These are phyloP conservation scores for Arctopsyche grandis DNA, from an alignment of 1,140 invertebrate species.

Conservation along the genomic window DNA sequence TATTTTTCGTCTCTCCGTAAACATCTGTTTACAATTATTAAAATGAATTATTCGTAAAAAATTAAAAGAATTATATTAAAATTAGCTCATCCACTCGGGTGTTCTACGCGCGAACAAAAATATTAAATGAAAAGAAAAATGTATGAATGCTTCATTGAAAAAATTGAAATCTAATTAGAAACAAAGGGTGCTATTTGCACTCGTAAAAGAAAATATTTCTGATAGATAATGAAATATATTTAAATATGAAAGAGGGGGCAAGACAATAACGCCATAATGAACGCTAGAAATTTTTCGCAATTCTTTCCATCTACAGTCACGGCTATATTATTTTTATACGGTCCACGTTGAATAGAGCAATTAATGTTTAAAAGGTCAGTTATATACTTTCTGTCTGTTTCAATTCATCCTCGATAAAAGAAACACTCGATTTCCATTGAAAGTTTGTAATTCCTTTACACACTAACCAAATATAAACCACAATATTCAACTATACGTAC, in stretches of 20 bases:
- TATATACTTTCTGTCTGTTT: too few relatives aligned
- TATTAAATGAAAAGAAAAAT: neutral
- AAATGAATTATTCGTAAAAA: neutral
- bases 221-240: conserved; percentile 42
- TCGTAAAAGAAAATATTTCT: conserved; percentile 37
- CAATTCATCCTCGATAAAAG: too few relatives aligned
- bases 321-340: neutral
- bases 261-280: conserved; percentile 13
- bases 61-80: too few relatives aligned
- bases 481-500: too few relatives aligned
- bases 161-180: conserved; percentile 33
- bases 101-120: too few relatives aligned
- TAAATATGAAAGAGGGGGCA: conserved; percentile 21
- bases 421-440: too few relatives aligned
- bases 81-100: neutral
- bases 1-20: too few relatives aligned
- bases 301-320: neutral
- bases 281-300: conserved; percentile 1
- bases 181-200: conserved; percentile 41
- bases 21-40: neutral
- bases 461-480: too few relatives aligned
- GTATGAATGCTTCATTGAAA: conserved; percentile 30
- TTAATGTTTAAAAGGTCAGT: neutral
- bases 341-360: neutral
- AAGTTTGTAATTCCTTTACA: too few relatives aligned